Evolutionary conservation across 2,797 vertebrate species (phyloP).

Genomic region (Cheracebus regulus): DNA sequence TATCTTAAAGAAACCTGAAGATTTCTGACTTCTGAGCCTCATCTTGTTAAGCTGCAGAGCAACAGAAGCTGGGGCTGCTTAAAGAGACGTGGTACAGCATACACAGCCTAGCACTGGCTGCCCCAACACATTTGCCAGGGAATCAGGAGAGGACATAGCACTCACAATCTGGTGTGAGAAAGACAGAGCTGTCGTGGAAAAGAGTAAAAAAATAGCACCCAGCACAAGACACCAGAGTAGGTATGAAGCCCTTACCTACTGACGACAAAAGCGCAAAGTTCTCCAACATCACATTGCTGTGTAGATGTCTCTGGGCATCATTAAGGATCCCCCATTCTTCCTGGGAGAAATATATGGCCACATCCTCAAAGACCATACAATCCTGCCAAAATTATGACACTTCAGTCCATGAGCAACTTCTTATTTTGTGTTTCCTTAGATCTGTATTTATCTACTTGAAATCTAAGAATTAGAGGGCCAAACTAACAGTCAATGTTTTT

Average conservation of each 20-base stretch:
- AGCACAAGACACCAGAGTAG: background rate
- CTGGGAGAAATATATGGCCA: slow-evolving; percentile 29
- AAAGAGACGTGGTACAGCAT: no score
- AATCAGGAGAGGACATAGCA: background rate
- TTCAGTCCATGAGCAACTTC: background rate
- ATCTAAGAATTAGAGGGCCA: background rate
- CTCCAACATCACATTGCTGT: background rate
- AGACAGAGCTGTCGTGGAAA: background rate
- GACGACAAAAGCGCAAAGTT: background rate
- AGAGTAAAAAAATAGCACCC: background rate
- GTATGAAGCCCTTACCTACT: background rate
- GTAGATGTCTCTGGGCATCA: background rate
- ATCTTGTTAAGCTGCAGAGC: background rate
- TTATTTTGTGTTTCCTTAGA: background rate
- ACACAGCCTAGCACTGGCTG: background rate
- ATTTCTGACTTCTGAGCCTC: background rate
- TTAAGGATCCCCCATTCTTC: slow-evolving; percentile 7
- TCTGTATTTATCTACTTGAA: background rate
- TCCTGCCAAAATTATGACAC: background rate
- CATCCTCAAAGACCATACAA: background rate
- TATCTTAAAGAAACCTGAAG: background rate
- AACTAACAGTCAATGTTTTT: background rate
- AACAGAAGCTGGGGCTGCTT: no score
- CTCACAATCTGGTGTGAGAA: background rate
- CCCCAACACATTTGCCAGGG: background rate